A percentile compares a stretch with the other conserved stretches of the same genome.
Evolutionary conservation across 2,888 invertebrate species (phyloP).

Genomic region (Heliconius cydno): DNA sequence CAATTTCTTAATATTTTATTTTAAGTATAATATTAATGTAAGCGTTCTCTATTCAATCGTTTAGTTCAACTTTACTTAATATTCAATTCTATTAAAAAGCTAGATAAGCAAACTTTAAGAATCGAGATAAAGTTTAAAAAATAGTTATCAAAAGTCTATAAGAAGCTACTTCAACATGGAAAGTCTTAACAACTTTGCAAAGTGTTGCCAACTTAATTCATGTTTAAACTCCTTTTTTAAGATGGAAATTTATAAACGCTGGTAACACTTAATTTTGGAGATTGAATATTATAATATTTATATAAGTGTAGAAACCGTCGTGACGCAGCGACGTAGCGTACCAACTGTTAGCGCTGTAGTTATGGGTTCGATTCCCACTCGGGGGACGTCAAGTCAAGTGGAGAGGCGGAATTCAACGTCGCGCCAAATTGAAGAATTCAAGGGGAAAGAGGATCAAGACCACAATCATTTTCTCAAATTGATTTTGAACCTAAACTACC

Average conservation of each 20-base stretch:
- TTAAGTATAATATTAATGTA: background rate
- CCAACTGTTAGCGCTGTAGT: background rate
- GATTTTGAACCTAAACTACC: too few relatives aligned
- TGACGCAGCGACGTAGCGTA: background rate
- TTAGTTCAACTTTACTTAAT: background rate
- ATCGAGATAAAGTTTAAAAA: constrained; percentile 24
- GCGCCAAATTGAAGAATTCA: too few relatives aligned
- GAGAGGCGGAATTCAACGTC: too few relatives aligned
- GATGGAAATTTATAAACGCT: constrained; percentile 12
- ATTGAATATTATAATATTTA: constrained; percentile 16
- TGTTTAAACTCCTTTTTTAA: constrained; percentile 32
- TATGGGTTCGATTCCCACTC: background rate
- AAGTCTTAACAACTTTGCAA: constrained; percentile 31
- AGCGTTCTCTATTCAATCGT: background rate
- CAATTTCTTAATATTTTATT: too few relatives aligned
- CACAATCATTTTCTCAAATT: too few relatives aligned
- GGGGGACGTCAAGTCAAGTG: background rate
- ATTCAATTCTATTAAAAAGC: constrained; percentile 2
- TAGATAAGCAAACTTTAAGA: constrained; percentile 9
- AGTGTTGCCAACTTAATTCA: constrained; percentile 36
- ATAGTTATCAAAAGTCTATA: constrained; percentile 31
- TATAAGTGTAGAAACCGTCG: background rate
- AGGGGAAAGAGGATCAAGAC: too few relatives aligned
- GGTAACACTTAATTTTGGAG: constrained; percentile 16
- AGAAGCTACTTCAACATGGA: constrained; percentile 26